These are phyloP conservation scores for Dendrolimus houi DNA, from an alignment of 2,888 invertebrate species.

Conservation along the genomic window DNA sequence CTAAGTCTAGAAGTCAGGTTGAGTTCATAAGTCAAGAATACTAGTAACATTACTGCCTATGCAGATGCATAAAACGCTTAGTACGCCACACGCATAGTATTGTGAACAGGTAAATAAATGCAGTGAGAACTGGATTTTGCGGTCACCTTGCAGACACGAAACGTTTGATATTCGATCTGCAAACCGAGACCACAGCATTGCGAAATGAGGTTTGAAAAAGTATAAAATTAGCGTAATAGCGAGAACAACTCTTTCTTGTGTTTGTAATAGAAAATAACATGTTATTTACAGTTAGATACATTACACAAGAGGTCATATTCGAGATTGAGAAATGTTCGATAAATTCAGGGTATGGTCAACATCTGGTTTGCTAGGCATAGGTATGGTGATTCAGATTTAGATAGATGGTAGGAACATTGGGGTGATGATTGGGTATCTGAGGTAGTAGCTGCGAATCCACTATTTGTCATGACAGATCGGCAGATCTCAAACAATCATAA, in stretches of 20 bases:
- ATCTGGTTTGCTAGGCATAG: no score
- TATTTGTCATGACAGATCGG: no score
- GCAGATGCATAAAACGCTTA: no score
- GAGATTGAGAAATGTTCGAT: background rate
- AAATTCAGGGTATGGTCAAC: background rate
- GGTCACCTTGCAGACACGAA: conserved; percentile 18
- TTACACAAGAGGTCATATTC: background rate
- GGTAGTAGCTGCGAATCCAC: no score
- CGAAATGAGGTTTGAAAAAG: conserved; percentile 7
- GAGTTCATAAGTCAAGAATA: no score
- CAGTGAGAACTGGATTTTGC: conserved; percentile 15
- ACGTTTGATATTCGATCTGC: conserved; percentile 18
- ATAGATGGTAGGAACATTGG: no score
- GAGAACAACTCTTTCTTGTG: background rate
- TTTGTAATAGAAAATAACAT: background rate
- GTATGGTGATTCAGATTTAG: no score
- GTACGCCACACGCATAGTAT: background rate
- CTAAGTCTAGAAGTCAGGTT: no score
- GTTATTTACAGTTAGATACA: background rate
- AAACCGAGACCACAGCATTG: conserved; percentile 13
- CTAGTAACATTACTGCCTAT: no score
- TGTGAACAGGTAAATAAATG: background rate
- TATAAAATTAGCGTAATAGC: background rate
- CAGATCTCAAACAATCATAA: no score
- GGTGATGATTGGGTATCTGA: no score